Conservation (phyloP, 2,888 invertebrate genomes). For the Scelioninae gen. 2 region DNA sequence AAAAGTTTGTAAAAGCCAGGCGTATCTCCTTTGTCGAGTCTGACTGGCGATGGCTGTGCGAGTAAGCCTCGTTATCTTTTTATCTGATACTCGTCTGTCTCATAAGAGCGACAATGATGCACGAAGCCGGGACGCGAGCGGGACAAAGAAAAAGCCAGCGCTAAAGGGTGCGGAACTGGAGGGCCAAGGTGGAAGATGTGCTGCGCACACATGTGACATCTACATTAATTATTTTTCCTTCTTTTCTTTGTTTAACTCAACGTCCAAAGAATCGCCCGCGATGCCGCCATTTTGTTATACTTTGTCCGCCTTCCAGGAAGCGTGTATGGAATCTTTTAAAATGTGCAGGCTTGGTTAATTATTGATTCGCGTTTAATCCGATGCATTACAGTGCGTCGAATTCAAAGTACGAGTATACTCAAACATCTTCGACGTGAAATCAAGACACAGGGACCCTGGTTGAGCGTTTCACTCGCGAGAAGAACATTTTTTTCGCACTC, state of each 20-base stretch:
- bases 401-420: too few species aligned
- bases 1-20: conserved; percentile 34
- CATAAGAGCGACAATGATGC: conserved; percentile 46
- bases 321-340: background rate
- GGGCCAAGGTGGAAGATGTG: conserved; percentile 56
- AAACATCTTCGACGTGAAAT: too few species aligned
- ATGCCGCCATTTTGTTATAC: conserved; percentile 45
- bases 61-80: conserved; percentile 68
- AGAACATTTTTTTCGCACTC: conserved; percentile 41
- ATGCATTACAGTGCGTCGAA: background rate
- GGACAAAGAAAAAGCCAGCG: conserved; percentile 27
- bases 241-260: conserved; percentile 58
- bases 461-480: conserved; percentile 5
- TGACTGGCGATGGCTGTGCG: conserved; percentile 63
- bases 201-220: conserved; percentile 68
- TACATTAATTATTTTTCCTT: conserved; percentile 73
- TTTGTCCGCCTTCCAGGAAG: conserved; percentile 12
- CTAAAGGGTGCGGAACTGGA: conserved; percentile 52
- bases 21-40: conserved; percentile 64
- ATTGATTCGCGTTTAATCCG: conserved; percentile 2
- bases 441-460: too few species aligned
- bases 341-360: conserved; percentile 14
- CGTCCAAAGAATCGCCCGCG: conserved; percentile 41
- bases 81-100: conserved; percentile 57
- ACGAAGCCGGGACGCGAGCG: conserved; percentile 35